phyloP scores from a whole-genome alignment of 2,113 vertebrate species.

The Grallaria varia region DNA sequence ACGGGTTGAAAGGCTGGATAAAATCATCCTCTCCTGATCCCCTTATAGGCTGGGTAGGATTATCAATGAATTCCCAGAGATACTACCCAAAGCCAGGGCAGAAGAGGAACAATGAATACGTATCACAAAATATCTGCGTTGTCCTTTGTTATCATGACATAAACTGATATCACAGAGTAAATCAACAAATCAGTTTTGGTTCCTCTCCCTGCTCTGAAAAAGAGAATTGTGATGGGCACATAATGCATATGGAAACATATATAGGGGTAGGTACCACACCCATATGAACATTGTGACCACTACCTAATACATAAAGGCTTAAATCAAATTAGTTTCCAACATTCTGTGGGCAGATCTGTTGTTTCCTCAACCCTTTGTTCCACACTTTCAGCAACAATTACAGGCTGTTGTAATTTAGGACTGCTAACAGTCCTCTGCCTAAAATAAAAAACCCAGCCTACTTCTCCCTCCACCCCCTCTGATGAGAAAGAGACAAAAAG shows the following conservation, averaged over 20 bases:
- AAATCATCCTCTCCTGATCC: neutral
- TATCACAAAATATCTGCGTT: neutral
- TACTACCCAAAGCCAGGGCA: too few relatives aligned
- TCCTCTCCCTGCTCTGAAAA: neutral
- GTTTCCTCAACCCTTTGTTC: neutral
- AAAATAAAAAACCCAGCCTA: neutral
- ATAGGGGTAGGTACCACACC: too few relatives aligned
- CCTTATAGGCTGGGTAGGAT: neutral
- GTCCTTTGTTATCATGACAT: neutral
- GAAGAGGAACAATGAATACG: neutral
- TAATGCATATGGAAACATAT: neutral
- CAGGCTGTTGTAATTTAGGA: neutral
- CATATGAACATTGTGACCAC: neutral
- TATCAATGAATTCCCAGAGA: neutral
- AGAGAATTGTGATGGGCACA: neutral
- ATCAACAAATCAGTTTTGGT: neutral
- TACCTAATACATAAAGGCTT: neutral
- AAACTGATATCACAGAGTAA: too few relatives aligned
- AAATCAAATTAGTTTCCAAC: neutral
- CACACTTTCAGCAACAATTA: neutral
- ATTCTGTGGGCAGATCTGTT: neutral
- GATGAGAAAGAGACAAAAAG: neutral
- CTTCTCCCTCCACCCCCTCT: neutral
- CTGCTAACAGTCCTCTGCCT: neutral
- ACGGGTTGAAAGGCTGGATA: neutral